These are phyloP conservation scores for Willisornis vidua DNA, from an alignment of 2,113 vertebrate genomes.

Conservation along the genomic window DNA sequence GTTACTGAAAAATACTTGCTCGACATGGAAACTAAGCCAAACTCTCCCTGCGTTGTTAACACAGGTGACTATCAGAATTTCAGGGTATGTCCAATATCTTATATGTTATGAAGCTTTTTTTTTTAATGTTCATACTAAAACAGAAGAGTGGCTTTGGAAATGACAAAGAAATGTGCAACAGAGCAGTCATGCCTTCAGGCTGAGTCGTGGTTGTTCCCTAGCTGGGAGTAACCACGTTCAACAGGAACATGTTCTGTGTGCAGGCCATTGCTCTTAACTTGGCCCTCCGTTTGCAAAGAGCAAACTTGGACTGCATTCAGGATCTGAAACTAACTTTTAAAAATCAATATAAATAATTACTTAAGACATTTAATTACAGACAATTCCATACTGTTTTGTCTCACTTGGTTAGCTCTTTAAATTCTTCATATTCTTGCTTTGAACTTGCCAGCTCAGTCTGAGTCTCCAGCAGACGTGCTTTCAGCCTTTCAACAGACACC, in stretches of 20 bases:
- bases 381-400: not conserved
- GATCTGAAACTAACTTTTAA: not conserved
- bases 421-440: conserved; percentile 91
- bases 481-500: conserved; percentile 82
- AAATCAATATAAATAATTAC: not conserved
- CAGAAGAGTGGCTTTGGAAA: not conserved
- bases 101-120: not conserved
- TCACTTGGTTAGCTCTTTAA: conserved; percentile 91
- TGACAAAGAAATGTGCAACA: not conserved
- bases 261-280: not conserved
- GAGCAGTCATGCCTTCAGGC: not conserved
- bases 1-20: not conserved
- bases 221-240: not conserved
- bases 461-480: conserved; percentile 85
- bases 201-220: not conserved
- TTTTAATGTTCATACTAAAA: no score
- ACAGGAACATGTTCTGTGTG: not conserved
- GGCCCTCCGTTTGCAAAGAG: not conserved
- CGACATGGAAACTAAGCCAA: not conserved
- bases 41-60: not conserved
- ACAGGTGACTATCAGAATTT: not conserved
- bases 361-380: not conserved
- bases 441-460: conserved; percentile 84
- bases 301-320: not conserved
- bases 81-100: not conserved